Evolutionary conservation across 2,888 invertebrate species (phyloP).

Genomic region (Cotesia congregata): DNA sequence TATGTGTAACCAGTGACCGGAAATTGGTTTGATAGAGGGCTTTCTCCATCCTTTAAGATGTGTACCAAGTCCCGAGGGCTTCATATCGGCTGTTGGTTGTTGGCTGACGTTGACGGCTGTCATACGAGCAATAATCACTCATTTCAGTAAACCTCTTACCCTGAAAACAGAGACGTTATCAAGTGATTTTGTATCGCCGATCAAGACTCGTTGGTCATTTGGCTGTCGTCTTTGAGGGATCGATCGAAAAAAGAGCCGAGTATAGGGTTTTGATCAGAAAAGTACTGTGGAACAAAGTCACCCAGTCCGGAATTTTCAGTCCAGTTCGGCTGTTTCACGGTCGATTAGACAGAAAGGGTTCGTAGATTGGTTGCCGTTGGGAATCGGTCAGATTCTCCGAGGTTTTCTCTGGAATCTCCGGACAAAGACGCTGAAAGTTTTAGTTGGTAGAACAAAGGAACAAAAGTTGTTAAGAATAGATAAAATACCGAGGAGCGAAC

Average conservation of each 20-base stretch:
- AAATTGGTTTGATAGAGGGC: slow-evolving; percentile 38
- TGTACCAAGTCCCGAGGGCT: slow-evolving; percentile 30
- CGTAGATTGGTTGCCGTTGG: neutral
- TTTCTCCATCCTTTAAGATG: slow-evolving; percentile 29
- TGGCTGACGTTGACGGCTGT: slow-evolving; percentile 19
- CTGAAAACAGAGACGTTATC: neutral
- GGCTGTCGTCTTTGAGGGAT: slow-evolving; percentile 24
- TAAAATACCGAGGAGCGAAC: neutral
- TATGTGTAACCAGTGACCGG: slow-evolving; percentile 37
- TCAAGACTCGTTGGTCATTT: slow-evolving; percentile 12
- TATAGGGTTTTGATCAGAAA: too few relatives aligned
- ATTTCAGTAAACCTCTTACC: slow-evolving; percentile 32
- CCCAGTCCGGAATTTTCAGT: too few relatives aligned
- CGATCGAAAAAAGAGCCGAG: slow-evolving; percentile 31
- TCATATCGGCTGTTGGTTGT: slow-evolving; percentile 28
- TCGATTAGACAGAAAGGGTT: slow-evolving; percentile 66
- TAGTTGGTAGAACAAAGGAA: slow-evolving; percentile 45
- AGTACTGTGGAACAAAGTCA: too few relatives aligned
- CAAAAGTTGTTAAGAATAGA: slow-evolving; percentile 21
- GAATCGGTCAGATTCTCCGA: neutral
- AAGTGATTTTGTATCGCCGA: slow-evolving; percentile 31
- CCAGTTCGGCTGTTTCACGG: slow-evolving; percentile 61
- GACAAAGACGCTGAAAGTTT: slow-evolving; percentile 43
- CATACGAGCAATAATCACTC: slow-evolving; percentile 38
- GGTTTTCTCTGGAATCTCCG: neutral